These are phyloP conservation scores for Phataginus tricuspis DNA, from an alignment of 2,797 vertebrate species.

Conservation along the genomic window DNA sequence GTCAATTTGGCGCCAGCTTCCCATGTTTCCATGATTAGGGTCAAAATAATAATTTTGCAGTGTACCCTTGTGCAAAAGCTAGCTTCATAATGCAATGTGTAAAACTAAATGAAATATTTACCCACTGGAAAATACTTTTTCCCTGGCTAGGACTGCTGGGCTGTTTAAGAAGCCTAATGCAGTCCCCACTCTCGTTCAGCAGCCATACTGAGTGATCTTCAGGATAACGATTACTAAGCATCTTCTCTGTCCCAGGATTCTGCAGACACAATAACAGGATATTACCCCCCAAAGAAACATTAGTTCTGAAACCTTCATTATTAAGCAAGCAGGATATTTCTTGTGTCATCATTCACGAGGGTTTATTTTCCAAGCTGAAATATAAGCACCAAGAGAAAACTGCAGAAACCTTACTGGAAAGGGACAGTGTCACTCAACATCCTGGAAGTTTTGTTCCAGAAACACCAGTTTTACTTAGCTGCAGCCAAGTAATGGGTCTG, in stretches of 20 bases:
- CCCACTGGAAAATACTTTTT: neutral
- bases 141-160: neutral
- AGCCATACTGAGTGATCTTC: neutral
- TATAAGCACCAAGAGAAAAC: conserved; percentile 60
- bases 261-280: conserved; percentile 76
- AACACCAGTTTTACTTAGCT: conserved; percentile 5
- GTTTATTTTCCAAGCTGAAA: conserved; percentile 75
- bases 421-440: neutral
- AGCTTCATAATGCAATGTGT: neutral
- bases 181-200: neutral
- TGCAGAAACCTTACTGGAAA: neutral
- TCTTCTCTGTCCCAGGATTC: conserved; percentile 42
- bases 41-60: conserved; percentile 64
- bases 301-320: conserved; percentile 75
- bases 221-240: conserved; percentile 73
- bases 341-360: conserved; percentile 73
- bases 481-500: neutral
- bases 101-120: conserved; percentile 54
- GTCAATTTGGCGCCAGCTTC: neutral
- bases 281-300: conserved; percentile 77
- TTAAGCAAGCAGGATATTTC: conserved; percentile 74
- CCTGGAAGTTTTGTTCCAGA: neutral
- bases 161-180: neutral
- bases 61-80: conserved; percentile 25
- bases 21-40: neutral